Evolutionary conservation across 2,113 vertebrate species (phyloP).

Genomic region (Mugil cephalus): DNA sequence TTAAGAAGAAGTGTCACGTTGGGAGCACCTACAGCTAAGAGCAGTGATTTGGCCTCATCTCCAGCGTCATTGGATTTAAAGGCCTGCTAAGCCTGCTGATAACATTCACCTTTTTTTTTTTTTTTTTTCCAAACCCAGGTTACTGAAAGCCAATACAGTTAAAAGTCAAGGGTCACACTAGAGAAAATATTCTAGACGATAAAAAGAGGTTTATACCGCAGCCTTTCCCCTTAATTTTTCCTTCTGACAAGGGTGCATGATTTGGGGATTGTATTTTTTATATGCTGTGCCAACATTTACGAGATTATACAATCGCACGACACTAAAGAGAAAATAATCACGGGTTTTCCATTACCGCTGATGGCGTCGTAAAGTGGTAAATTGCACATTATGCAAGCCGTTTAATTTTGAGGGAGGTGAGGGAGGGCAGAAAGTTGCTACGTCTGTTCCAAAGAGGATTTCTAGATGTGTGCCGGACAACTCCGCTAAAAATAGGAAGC

Average conservation of each 20-base stretch:
- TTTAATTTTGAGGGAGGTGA: slow-evolving; percentile 1
- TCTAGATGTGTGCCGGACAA: slow-evolving; percentile 8
- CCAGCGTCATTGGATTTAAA: slow-evolving; percentile 39
- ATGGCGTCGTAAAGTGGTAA: not conserved
- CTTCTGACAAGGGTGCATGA: too few species aligned
- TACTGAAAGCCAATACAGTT: slow-evolving; percentile 5
- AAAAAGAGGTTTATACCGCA: not conserved
- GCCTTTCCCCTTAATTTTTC: too few species aligned
- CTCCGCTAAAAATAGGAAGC: slow-evolving; percentile 49
- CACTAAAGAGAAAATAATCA: not conserved
- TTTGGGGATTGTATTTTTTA: not conserved
- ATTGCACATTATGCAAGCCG: slow-evolving; percentile 39
- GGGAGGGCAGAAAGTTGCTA: slow-evolving; percentile 21
- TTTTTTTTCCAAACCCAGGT: not conserved
- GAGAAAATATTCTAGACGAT: not conserved
- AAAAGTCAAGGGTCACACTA: not conserved
- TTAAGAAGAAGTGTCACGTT: slow-evolving; percentile 57
- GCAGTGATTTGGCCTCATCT: slow-evolving; percentile 38
- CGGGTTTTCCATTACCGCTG: not conserved
- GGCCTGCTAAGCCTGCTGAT: slow-evolving; percentile 48
- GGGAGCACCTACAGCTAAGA: slow-evolving; percentile 31
- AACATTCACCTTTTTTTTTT: slow-evolving; percentile 13
- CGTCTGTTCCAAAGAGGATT: slow-evolving; percentile 52
- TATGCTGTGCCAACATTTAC: not conserved
- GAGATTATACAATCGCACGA: not conserved